phyloP scores from a whole-genome alignment of 2,888 invertebrate species.

The Acronicta alni region DNA sequence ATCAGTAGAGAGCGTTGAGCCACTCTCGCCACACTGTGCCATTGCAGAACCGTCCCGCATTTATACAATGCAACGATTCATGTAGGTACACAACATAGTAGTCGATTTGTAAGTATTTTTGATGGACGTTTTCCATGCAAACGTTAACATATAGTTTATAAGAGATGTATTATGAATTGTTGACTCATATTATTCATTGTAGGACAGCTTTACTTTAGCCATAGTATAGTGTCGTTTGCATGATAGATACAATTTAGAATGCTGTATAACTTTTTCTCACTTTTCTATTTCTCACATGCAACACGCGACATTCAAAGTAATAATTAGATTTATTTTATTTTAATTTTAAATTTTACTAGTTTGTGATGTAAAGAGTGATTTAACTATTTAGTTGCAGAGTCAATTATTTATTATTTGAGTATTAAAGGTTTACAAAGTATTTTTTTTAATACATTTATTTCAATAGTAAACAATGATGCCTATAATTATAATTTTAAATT shows the following conservation, averaged over 20 bases:
- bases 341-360: conserved; percentile 4
- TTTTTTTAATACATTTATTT: conserved; percentile 3
- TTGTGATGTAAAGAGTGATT: conserved; percentile 30
- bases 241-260: conserved; percentile 16
- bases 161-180: conserved; percentile 58
- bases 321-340: conserved; percentile 7
- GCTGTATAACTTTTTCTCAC: conserved; percentile 28
- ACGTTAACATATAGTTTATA: conserved; percentile 59
- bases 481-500: conserved; percentile 2
- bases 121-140: conserved; percentile 62
- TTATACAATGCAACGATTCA: conserved; percentile 60
- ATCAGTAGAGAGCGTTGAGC: conserved; percentile 26
- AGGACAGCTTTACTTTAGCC: conserved; percentile 56
- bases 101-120: conserved; percentile 54
- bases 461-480: conserved; percentile 4
- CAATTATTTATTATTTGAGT: conserved; percentile 23
- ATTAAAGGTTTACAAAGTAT: conserved; percentile 18
- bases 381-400: conserved; percentile 16
- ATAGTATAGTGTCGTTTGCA: conserved; percentile 31
- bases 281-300: conserved; percentile 2
- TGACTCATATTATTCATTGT: conserved; percentile 53
- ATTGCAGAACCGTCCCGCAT: conserved; percentile 62
- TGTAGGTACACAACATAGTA: conserved; percentile 49
- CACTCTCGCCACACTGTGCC: conserved; percentile 63
- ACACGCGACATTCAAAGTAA: conserved; percentile 27